Evolutionary conservation across 2,797 vertebrate species (phyloP).

Genomic region (Mormyrops boulengeri): DNA sequence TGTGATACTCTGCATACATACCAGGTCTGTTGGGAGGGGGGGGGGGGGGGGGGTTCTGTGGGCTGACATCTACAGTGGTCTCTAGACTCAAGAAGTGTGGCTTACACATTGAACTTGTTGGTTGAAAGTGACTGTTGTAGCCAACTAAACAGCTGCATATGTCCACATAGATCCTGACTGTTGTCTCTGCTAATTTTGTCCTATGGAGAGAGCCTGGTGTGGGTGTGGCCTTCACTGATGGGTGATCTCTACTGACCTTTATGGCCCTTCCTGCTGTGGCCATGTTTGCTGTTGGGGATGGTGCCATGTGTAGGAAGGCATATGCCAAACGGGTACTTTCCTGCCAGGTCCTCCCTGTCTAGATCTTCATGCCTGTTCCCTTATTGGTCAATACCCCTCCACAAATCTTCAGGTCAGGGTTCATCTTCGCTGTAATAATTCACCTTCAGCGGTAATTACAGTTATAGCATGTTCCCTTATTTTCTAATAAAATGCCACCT

Average conservation of each 20-base stretch:
- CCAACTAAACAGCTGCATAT: neutral
- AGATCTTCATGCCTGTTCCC: neutral
- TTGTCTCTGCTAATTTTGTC: neutral
- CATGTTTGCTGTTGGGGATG: neutral
- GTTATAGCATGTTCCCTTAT: neutral
- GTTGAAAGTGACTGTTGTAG: neutral
- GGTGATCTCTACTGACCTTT: neutral
- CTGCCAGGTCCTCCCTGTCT: neutral
- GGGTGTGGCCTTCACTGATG: neutral
- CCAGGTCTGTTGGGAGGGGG: neutral
- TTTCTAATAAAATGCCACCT: conserved; percentile 9
- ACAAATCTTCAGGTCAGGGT: neutral
- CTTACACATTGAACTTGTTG: neutral
- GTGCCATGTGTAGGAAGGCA: neutral
- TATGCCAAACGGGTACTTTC: neutral
- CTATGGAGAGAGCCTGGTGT: no score
- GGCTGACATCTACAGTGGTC: neutral
- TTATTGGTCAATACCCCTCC: neutral
- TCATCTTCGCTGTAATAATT: neutral
- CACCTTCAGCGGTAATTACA: conserved; percentile 5
- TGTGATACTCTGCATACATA: neutral
- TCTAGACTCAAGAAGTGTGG: neutral
- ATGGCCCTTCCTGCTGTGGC: neutral
- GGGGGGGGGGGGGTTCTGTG: neutral
- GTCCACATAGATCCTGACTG: neutral